A percentile compares a stretch with the other conserved stretches of the same genome.
These are phyloP conservation scores for Myiotriccus ornatus DNA, from an alignment of 2,797 vertebrate species.

Conservation along the genomic window DNA sequence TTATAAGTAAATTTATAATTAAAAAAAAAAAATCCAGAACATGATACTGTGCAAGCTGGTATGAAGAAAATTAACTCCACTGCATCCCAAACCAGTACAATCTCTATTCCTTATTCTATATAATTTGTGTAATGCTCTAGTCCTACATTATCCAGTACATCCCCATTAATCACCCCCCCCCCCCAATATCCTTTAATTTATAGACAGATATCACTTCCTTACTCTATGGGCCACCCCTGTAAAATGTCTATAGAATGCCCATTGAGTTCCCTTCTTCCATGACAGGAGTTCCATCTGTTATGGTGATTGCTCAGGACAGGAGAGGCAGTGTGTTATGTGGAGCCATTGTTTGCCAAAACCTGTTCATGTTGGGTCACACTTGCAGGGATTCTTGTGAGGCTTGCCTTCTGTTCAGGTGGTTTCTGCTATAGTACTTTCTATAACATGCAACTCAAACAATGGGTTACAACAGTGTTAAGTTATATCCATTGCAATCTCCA, in stretches of 20 bases:
- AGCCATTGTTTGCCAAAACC: background rate
- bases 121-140: background rate
- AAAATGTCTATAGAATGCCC: background rate
- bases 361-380: background rate
- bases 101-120: background rate
- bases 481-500: background rate
- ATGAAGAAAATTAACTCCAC: background rate
- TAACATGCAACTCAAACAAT: rapidly evolving
- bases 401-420: background rate
- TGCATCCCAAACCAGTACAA: background rate
- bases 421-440: background rate
- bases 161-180: background rate
- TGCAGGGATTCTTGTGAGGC: background rate
- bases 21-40: rapidly evolving
- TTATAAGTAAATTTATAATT: background rate
- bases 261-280: background rate
- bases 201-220: background rate
- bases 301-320: background rate
- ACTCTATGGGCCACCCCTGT: rapidly evolving
- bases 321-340: background rate
- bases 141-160: background rate
- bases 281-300: background rate
- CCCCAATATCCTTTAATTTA: background rate
- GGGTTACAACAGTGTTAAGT: background rate
- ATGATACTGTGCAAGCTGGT: background rate